Evolutionary conservation across 2,113 vertebrate species (phyloP).

Genomic region (Cariama cristata): DNA sequence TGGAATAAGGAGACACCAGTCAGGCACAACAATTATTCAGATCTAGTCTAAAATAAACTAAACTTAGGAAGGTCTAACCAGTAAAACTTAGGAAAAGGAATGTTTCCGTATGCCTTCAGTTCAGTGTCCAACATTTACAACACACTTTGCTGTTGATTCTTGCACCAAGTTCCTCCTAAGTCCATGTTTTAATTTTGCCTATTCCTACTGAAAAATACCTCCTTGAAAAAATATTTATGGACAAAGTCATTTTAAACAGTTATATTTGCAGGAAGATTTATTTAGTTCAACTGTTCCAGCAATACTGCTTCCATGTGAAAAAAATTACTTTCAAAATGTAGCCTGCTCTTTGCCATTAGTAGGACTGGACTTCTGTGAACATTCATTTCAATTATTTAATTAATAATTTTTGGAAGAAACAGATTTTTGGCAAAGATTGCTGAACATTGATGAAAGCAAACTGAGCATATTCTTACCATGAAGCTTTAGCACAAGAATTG

Average conservation of each 20-base stretch:
- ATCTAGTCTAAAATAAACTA: neutral
- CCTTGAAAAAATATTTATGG: neutral
- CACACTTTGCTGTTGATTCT: neutral
- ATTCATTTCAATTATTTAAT: neutral
- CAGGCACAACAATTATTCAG: neutral
- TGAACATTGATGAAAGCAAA: neutral
- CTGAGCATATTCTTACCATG: neutral
- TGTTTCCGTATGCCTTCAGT: neutral
- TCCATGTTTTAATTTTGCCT: neutral
- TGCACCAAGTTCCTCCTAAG: neutral
- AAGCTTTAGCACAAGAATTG: neutral
- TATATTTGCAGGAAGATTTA: neutral
- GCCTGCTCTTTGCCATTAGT: neutral
- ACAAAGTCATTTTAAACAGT: neutral
- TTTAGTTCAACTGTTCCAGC: neutral
- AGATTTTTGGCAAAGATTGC: neutral
- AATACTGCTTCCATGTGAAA: neutral
- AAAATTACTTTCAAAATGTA: neutral
- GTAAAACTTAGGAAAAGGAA: neutral
- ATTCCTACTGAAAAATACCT: neutral
- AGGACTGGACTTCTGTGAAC: neutral
- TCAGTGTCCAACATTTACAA: neutral
- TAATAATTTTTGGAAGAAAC: neutral
- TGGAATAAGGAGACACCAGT: neutral
- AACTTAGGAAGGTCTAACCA: neutral